These are phyloP conservation scores for Dyspetes luteomarginatus DNA, from an alignment of 2,888 invertebrate genomes.

Conservation along the genomic window DNA sequence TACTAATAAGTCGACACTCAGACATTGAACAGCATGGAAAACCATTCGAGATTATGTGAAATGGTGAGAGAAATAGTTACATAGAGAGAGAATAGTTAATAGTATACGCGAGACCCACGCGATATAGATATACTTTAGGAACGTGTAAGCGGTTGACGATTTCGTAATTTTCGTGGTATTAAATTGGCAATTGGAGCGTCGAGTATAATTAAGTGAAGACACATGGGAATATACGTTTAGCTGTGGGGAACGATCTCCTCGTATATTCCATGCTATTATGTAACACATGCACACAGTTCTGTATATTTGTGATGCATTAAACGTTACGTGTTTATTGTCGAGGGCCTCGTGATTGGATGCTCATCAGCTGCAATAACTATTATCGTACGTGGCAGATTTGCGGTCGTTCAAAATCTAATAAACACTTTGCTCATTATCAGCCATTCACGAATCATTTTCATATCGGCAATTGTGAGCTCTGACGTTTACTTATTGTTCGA, in stretches of 20 bases:
- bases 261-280: neutral
- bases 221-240: conserved; percentile 37
- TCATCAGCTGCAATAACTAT: neutral
- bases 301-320: neutral
- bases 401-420: too few relatives aligned
- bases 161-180: conserved; percentile 56
- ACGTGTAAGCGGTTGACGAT: neutral
- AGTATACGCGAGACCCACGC: too few relatives aligned
- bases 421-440: too few relatives aligned
- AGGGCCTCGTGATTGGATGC: neutral
- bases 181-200: conserved; percentile 42
- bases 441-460: too few relatives aligned
- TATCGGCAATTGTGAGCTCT: too few relatives aligned
- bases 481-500: too few relatives aligned
- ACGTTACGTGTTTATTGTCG: neutral
- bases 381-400: neutral
- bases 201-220: conserved; percentile 55
- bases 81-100: too few relatives aligned
- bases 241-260: neutral
- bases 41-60: too few relatives aligned
- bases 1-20: too few relatives aligned
- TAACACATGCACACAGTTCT: neutral
- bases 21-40: too few relatives aligned
- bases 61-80: too few relatives aligned
- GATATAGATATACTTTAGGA: neutral